Evolutionary conservation across 2,888 invertebrate genomes (phyloP).

Genomic region (Thymelicus sylvestris): DNA sequence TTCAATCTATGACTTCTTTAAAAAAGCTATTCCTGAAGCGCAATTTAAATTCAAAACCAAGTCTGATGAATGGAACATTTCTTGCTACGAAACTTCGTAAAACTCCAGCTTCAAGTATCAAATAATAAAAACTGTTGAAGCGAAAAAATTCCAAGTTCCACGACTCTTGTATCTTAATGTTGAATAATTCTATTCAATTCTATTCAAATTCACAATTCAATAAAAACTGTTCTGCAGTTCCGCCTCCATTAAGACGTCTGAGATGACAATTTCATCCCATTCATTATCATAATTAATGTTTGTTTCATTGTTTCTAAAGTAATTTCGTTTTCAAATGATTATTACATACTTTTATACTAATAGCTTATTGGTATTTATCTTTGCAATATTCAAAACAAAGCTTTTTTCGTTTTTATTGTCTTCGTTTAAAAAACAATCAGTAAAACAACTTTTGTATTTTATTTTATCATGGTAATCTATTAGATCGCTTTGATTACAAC

Average conservation of each 20-base stretch:
- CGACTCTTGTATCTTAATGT: conserved; percentile 23
- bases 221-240: conserved; percentile 29
- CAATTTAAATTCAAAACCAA: conserved; percentile 4
- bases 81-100: conserved; percentile 9
- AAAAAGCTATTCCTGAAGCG: not conserved
- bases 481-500: too few relatives aligned
- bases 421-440: too few relatives aligned
- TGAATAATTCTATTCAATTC: conserved; percentile 32
- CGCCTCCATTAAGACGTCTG: conserved; percentile 19
- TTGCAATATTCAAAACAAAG: too few relatives aligned
- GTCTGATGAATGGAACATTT: conserved; percentile 21
- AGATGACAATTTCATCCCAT: conserved; percentile 16
- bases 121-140: conserved; percentile 3
- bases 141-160: conserved; percentile 10
- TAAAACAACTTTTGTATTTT: too few relatives aligned
- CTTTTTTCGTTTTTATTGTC: too few relatives aligned
- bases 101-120: conserved; percentile 19
- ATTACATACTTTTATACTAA: not conserved
- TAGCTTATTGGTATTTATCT: not conserved
- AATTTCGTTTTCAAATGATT: conserved; percentile 4
- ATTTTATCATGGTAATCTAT: too few relatives aligned
- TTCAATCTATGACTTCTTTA: not conserved
- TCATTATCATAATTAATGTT: conserved; percentile 25
- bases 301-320: conserved; percentile 9
- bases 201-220: conserved; percentile 32